Conservation (phyloP, 2,113 vertebrate species). For the Dascyllus trimaculatus region DNA sequence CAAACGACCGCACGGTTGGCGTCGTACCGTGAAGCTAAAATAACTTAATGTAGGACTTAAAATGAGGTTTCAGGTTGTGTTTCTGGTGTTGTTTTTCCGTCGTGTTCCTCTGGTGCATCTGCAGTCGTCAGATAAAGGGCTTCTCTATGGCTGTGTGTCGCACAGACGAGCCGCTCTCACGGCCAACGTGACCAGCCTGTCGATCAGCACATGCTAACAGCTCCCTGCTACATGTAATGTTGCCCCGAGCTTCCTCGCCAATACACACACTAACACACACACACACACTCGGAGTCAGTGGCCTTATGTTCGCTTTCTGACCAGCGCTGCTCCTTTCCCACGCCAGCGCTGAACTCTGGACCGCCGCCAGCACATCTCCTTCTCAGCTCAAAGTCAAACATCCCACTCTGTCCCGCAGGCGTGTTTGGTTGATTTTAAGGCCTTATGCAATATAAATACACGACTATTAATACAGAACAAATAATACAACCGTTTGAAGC, state of each 20-base stretch:
- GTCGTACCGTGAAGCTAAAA: too few relatives aligned
- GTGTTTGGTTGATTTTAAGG: neutral
- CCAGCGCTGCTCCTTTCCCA: constrained; percentile 79
- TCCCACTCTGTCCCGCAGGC: constrained; percentile 24
- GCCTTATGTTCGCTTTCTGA: constrained; percentile 63
- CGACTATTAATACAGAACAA: neutral
- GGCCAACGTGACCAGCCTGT: constrained; percentile 72
- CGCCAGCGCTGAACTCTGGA: constrained; percentile 73
- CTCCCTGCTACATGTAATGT: constrained; percentile 35
- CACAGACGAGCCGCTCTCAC: constrained; percentile 51
- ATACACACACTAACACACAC: constrained; percentile 35
- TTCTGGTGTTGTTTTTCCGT: neutral
- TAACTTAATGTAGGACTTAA: too few relatives aligned
- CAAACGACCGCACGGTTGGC: too few relatives aligned
- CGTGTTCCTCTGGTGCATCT: constrained; percentile 17
- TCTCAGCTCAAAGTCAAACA: constrained; percentile 56
- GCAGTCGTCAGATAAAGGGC: constrained; percentile 55
- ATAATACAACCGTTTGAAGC: neutral
- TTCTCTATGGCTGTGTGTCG: constrained; percentile 39
- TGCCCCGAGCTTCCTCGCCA: constrained; percentile 14
- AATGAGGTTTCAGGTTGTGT: neutral
- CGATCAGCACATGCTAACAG: constrained; percentile 63
- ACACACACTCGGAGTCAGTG: constrained; percentile 49
- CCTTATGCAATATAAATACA: neutral
- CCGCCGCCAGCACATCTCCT: constrained; percentile 56